Evolutionary conservation across 2,888 invertebrate genomes (phyloP), one percentile per base, ranked within the genome.

Genomic region (Allophyes oxyacanthae): DNA sequence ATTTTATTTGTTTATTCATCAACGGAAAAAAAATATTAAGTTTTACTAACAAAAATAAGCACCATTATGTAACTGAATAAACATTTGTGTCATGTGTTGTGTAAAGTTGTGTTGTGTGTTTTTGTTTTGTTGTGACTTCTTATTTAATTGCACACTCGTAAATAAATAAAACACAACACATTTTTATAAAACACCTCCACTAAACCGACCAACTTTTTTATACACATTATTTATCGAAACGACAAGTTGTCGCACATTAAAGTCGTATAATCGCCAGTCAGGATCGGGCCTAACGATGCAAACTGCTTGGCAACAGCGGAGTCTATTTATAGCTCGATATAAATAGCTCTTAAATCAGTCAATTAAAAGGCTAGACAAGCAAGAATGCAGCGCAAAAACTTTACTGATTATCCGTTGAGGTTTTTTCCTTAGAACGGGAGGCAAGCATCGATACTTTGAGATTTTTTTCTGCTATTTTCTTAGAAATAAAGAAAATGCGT

Each of bases 261-360:
- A 45, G 32, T 53, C 60, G 36, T 60, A 44, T 36, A 59, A 56
- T 72, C 64, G 64, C 59, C 61, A 58, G 63, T 67, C 14, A 6
- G 44, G 8, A 52, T 43, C 36, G 6, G 6, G 51, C 50, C 38
- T 50, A 62, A 49, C 45, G 40, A 53, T 40, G 46, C 55, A 42
- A 36, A 32, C 46, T n/a, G 61, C 83, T 70, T 89, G 74, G 89
- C 82, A 88, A 88, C 89, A 84, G 64, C 45, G 40, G 14, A 44
- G 37, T 58, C 76, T 88, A 86, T 87, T 83, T 84, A 82, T 84
- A 85, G 72, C 64, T 30, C 25, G 62, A 74, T 89, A 89, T 88
- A 89, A 87, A 84, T 88, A 87, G 79, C 79, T 59, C 68, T 72
- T 77, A 78, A 82, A 85, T 82, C 80, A 79, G 83, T 87, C 87